Conservation (phyloP, 2,113 vertebrate genomes). For the Syngnathus floridae region DNA sequence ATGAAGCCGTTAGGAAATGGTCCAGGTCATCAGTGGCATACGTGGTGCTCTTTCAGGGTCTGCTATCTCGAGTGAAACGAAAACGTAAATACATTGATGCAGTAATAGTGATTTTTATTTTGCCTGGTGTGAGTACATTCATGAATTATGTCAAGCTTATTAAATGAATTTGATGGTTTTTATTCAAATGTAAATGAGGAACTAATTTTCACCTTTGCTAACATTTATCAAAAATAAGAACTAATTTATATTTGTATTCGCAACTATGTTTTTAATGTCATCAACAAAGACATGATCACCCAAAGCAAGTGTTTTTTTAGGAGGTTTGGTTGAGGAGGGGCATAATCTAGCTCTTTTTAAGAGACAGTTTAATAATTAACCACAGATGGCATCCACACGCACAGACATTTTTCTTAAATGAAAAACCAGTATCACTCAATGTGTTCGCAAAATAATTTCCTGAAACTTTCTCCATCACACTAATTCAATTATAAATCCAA, state of each 20-base stretch:
- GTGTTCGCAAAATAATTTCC: slow-evolving; percentile 41
- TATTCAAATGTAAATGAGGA: background rate
- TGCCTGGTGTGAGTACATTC: background rate
- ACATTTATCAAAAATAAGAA: background rate
- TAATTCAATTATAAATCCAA: slow-evolving; percentile 71
- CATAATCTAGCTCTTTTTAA: background rate
- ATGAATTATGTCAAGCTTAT: background rate
- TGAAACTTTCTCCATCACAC: slow-evolving; percentile 37
- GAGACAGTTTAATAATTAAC: slow-evolving; percentile 4
- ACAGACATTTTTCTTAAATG: slow-evolving; percentile 16
- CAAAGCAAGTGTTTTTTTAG: background rate
- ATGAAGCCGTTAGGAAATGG: slow-evolving; percentile 54
- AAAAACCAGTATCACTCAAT: slow-evolving; percentile 31
- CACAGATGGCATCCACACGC: slow-evolving; percentile 11
- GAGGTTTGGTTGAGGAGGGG: no score
- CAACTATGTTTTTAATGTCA: background rate
- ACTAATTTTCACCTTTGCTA: background rate
- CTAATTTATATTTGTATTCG: background rate
- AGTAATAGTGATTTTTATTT: slow-evolving; percentile 10
- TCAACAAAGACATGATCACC: background rate
- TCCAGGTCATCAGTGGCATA: slow-evolving; percentile 46
- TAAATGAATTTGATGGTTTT: background rate
- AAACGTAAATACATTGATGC: slow-evolving; percentile 14
- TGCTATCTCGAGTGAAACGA: slow-evolving; percentile 21
- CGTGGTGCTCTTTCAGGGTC: slow-evolving; percentile 5